phyloP scores from a whole-genome alignment of 2,113 vertebrate genomes.

The Tautogolabrus adspersus region DNA sequence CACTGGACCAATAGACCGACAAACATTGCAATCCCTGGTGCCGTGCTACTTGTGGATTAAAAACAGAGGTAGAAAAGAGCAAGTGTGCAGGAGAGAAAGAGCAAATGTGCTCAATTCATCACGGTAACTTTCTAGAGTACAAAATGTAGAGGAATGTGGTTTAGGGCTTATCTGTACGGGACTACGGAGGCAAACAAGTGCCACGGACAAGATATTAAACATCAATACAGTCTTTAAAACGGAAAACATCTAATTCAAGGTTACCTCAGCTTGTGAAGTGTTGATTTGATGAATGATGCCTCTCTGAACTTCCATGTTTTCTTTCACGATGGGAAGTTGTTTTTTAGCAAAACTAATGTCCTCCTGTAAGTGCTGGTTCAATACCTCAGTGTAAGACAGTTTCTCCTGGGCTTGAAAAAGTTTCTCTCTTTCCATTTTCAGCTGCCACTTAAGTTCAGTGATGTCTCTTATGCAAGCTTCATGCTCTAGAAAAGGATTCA shows the following conservation, averaged over 20 bases:
- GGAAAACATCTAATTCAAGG: background rate
- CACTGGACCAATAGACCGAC: conserved; percentile 32
- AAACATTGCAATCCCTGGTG: conserved; percentile 24
- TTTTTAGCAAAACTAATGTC: conserved; percentile 83
- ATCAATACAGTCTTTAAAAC: background rate
- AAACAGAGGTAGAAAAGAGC: conserved; percentile 26
- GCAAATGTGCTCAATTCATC: background rate
- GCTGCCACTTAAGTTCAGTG: conserved; percentile 80
- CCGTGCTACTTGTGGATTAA: conserved; percentile 35
- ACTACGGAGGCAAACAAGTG: conserved; percentile 1
- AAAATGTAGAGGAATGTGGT: background rate
- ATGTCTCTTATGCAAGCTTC: conserved; percentile 79
- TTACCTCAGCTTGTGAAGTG: conserved; percentile 78
- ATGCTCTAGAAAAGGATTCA: conserved; percentile 75
- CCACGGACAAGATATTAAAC: background rate
- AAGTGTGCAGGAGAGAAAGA: conserved; percentile 12
- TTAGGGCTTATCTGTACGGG: background rate
- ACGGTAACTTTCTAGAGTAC: background rate
- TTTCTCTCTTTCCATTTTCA: conserved; percentile 73
- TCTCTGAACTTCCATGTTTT: conserved; percentile 81
- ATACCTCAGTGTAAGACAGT: conserved; percentile 60
- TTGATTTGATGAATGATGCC: conserved; percentile 59
- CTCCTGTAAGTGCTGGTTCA: conserved; percentile 74
- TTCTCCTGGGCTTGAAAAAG: conserved; percentile 66
- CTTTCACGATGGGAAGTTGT: conserved; percentile 82